Conservation (phyloP, 1,140 invertebrate genomes). For the Leptonema lineaticorne region DNA sequence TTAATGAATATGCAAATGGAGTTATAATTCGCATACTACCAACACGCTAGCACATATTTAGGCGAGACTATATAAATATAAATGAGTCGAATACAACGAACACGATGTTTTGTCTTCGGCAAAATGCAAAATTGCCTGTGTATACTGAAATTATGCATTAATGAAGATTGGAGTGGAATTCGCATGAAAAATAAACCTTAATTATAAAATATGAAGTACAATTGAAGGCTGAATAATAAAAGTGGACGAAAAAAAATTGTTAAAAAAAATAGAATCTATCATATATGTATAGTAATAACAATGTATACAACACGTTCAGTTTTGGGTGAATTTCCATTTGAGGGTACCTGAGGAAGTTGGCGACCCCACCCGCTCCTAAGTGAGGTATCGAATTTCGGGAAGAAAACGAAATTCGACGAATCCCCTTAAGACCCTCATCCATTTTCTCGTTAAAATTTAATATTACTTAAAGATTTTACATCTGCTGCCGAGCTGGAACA, state of each 20-base stretch:
- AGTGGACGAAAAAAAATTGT: too few relatives aligned
- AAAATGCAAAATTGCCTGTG: neutral
- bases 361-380: constrained; percentile 9
- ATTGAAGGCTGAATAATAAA: too few relatives aligned
- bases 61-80: too few relatives aligned
- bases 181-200: too few relatives aligned
- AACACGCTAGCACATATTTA: neutral
- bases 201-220: too few relatives aligned
- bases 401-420: constrained; percentile 35
- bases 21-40: neutral
- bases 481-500: constrained; percentile 11
- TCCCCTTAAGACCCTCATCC: constrained; percentile 32
- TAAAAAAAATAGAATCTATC: too few relatives aligned
- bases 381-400: constrained; percentile 35
- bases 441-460: constrained; percentile 41
- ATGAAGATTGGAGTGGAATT: too few relatives aligned
- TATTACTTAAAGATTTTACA: constrained; percentile 40
- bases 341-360: constrained; percentile 7
- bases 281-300: neutral
- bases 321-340: constrained; percentile 9
- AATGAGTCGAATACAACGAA: too few relatives aligned
- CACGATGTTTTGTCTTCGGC: neutral
- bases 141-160: neutral
- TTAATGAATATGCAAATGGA: neutral
- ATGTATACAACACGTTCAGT: neutral